Evolutionary conservation across 2,113 vertebrate genomes (phyloP), one percentile per base, ranked within the genome.

Genomic region (Gavialis gangeticus): DNA sequence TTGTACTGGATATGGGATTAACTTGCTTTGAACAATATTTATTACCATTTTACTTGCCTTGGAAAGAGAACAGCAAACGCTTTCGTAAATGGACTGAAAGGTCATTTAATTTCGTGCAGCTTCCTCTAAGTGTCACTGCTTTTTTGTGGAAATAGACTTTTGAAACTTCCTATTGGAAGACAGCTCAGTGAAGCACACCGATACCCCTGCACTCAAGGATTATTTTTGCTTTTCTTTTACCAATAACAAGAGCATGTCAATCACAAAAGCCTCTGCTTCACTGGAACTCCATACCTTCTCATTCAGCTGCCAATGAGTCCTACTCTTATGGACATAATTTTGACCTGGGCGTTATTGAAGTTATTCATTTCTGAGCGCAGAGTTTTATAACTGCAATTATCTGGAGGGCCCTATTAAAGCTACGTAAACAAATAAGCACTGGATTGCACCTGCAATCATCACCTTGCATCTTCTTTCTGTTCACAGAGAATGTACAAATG

Each of bases 11-110:
- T 6, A 80, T 1, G 14, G 46, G 87, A 94, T 95, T 96, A 96
- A 84, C 71, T 85, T 94, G 83, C 84, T 83, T n/a, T 82, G 84
- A 14, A 85, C 59, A 90, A 77, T 93, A 96, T 93, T 95, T 94
- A 95, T 93, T 34, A 75, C 37, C 62, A 46, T 85, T 96, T 82
- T 13, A 93, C 84, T 89, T 94, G 81, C 14, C 82, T 57, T 82
- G 67, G 22, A 91, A 91, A 85, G 27, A 82, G 91, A 27, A 55
- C 11, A 79, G 55, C 14, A 86, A 15, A 85, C 73, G 69, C 24
- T 83, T 89, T 19, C 30, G 75, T 15, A 92, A 93, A 85, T 4
- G 2, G 12, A 82, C 30, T 56, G 25, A 90, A 79, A 89, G 66
- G 5, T 16, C 46, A 63, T 66, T 78, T 87, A 3, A 64, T 89